Evolutionary conservation across 2,888 invertebrate species (phyloP).

Genomic region (Trachelus stipa): DNA sequence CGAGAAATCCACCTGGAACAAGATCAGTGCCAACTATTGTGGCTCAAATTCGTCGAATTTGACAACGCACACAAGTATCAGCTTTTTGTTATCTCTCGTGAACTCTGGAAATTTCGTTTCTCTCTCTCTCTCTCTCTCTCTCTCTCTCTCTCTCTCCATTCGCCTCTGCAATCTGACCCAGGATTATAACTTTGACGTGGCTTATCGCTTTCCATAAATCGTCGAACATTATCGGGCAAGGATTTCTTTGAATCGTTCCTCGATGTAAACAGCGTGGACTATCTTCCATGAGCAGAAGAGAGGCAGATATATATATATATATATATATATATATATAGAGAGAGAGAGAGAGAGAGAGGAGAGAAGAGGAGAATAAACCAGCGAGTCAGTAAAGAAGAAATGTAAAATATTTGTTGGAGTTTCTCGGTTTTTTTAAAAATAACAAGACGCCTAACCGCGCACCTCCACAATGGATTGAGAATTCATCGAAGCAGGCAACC

Average conservation of each 20-base stretch:
- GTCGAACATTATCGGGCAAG: slow-evolving; percentile 43
- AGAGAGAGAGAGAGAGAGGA: no score
- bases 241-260: slow-evolving; percentile 36
- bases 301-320: no score
- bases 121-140: background rate
- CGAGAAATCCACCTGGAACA: slow-evolving; percentile 81
- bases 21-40: background rate
- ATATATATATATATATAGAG: no score
- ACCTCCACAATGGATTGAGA: background rate
- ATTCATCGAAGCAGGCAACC: background rate
- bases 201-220: slow-evolving; percentile 49
- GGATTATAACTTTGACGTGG: slow-evolving; percentile 14
- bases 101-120: background rate
- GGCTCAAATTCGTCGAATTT: background rate
- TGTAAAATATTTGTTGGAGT: background rate
- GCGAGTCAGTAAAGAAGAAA: background rate
- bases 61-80: background rate
- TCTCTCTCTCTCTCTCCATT: background rate
- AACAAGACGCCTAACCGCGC: background rate
- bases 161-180: background rate
- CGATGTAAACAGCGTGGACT: slow-evolving; percentile 44
- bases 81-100: background rate
- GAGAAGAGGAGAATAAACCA: background rate
- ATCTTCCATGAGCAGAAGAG: background rate
- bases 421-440: background rate